These are phyloP conservation scores for Babylonia areolata DNA, from an alignment of 1,140 invertebrate species.

Conservation along the genomic window DNA sequence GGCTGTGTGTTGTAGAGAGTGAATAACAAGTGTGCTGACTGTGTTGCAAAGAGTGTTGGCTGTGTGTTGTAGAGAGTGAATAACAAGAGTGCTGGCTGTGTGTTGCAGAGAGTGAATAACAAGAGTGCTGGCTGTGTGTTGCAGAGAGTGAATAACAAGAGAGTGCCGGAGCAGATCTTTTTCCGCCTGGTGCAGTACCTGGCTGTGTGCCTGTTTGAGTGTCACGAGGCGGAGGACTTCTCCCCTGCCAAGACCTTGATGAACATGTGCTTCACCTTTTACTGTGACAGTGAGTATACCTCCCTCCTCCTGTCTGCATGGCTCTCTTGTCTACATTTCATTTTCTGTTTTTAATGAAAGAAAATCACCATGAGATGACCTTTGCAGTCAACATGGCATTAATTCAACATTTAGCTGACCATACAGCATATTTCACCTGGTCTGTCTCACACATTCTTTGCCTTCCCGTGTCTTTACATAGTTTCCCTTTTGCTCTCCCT, in stretches of 20 bases:
- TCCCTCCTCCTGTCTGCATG: neutral
- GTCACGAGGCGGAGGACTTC: slow-evolving; percentile 86
- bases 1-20: too few relatives aligned
- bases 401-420: too few relatives aligned
- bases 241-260: slow-evolving; percentile 86
- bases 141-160: slow-evolving; percentile 81
- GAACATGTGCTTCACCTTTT: slow-evolving; percentile 91
- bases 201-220: slow-evolving; percentile 86
- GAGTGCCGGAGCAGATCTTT: slow-evolving; percentile 85
- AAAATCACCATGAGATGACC: too few relatives aligned
- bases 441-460: neutral
- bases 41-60: too few relatives aligned
- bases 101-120: slow-evolving; percentile 79
- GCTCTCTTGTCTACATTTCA: neutral
- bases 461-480: neutral
- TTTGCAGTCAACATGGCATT: too few relatives aligned
- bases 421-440: neutral
- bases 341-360: too few relatives aligned
- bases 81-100: too few relatives aligned
- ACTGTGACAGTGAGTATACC: slow-evolving; percentile 82
- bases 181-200: slow-evolving; percentile 87
- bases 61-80: too few relatives aligned
- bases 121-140: slow-evolving; percentile 70
- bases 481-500: neutral
- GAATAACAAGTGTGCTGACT: too few relatives aligned